Evolutionary conservation across 92 coral and sea anemone species (phyloP).

Genomic region (Pocillopora meandrina): DNA sequence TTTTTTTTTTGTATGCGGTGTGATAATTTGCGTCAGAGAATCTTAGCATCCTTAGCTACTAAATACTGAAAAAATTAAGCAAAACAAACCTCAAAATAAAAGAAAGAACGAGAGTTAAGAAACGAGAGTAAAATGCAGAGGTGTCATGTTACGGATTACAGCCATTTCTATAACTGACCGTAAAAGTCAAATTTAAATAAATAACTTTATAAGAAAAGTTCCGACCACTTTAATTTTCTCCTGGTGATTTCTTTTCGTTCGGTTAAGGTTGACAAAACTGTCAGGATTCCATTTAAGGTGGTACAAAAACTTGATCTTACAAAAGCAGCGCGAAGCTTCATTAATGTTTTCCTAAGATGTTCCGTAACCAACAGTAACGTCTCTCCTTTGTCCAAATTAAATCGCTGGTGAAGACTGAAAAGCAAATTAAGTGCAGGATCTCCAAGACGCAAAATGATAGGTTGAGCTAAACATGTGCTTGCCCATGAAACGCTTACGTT

Average conservation of each 20-base stretch:
- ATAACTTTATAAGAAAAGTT: neutral
- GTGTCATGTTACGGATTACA: neutral
- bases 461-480: neutral
- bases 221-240: neutral
- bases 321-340: neutral
- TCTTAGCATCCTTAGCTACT: too few species aligned
- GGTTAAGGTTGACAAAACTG: neutral
- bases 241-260: neutral
- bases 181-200: neutral
- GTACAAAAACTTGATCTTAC: neutral
- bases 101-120: too few species aligned
- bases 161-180: neutral
- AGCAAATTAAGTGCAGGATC: neutral
- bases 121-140: too few species aligned
- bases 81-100: too few species aligned
- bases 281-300: neutral
- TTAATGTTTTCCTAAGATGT: constrained; percentile 7
- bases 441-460: neutral
- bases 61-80: too few species aligned
- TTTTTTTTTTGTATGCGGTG: too few species aligned
- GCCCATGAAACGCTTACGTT: neutral
- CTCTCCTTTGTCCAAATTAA: neutral
- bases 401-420: too few species aligned
- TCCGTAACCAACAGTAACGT: neutral
- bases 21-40: too few species aligned